These are phyloP conservation scores for Antheraea pernyi DNA, from an alignment of 1,140 invertebrate species.

Conservation along the genomic window DNA sequence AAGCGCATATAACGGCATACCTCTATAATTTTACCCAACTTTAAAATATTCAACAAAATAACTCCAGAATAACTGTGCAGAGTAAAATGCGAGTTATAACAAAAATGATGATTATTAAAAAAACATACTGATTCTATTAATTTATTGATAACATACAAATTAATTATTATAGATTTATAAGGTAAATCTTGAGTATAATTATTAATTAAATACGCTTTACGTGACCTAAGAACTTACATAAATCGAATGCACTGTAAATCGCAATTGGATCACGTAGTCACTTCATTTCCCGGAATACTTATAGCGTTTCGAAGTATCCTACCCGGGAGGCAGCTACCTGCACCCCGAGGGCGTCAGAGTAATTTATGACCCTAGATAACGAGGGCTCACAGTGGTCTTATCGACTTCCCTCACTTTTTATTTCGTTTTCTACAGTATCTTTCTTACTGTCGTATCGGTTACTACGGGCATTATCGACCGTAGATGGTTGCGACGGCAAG, in stretches of 20 bases:
- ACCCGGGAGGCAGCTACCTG: constrained; percentile 54
- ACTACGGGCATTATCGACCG: constrained; percentile 62
- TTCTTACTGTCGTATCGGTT: constrained; percentile 70
- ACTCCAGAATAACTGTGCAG: too few relatives aligned
- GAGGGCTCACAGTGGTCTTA: constrained; percentile 71
- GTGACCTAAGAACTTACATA: constrained; percentile 39
- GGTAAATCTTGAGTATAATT: too few relatives aligned
- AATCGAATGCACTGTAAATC: constrained; percentile 70
- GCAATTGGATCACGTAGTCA: constrained; percentile 76
- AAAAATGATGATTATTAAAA: too few relatives aligned
- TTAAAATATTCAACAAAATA: too few relatives aligned
- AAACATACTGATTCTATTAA: too few relatives aligned
- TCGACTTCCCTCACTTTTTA: constrained; percentile 66
- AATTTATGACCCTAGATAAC: constrained; percentile 76
- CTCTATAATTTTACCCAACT: too few relatives aligned
- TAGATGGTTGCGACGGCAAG: constrained; percentile 31
- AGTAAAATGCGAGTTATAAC: too few relatives aligned
- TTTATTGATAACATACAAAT: too few relatives aligned
- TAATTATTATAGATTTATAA: too few relatives aligned
- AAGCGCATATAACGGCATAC: too few relatives aligned
- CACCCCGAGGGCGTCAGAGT: constrained; percentile 64
- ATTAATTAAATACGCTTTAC: background rate
- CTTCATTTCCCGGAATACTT: constrained; percentile 65
- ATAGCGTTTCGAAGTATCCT: constrained; percentile 55
- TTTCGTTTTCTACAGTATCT: constrained; percentile 50